These are phyloP conservation scores for Xenopus borealis DNA, from an alignment of 2,113 vertebrate genomes.

Conservation along the genomic window DNA sequence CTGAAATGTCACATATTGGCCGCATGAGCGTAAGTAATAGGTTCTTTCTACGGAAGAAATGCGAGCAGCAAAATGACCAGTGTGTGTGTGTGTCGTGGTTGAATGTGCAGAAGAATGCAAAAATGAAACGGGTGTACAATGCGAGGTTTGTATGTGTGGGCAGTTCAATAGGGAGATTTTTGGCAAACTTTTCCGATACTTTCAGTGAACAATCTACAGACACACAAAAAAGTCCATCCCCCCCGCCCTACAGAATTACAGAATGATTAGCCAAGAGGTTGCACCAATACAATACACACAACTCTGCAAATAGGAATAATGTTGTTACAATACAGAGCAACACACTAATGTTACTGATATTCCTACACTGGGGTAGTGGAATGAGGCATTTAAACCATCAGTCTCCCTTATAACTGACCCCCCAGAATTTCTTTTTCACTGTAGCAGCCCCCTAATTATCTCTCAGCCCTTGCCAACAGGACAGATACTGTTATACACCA, in stretches of 20 bases:
- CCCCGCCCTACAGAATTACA: neutral
- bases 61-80: slow-evolving; percentile 10
- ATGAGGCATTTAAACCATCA: too few relatives aligned
- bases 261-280: neutral
- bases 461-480: too few relatives aligned
- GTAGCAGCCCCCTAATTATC: too few relatives aligned
- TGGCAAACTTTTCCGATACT: slow-evolving; percentile 27
- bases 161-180: slow-evolving; percentile 33
- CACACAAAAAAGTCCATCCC: too few relatives aligned
- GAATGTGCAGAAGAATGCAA: neutral
- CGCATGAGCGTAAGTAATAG: slow-evolving; percentile 4
- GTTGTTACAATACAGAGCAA: too few relatives aligned
- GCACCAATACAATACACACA: slow-evolving; percentile 7
- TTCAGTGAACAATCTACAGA: slow-evolving; percentile 15
- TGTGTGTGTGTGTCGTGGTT: slow-evolving; percentile 14
- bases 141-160: slow-evolving; percentile 37
- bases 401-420: too few relatives aligned
- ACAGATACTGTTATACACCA: too few relatives aligned
- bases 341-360: too few relatives aligned
- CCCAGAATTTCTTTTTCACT: neutral
- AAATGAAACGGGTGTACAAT: slow-evolving; percentile 16
- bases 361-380: too few relatives aligned
- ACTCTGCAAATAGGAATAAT: too few relatives aligned
- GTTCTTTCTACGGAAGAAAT: neutral
- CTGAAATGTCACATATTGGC: slow-evolving; percentile 39